Percentiles rank a stretch among this genome's conserved stretches.
phyloP scores from a whole-genome alignment of 2,113 vertebrate genomes.

The Antechinus stuartii region DNA sequence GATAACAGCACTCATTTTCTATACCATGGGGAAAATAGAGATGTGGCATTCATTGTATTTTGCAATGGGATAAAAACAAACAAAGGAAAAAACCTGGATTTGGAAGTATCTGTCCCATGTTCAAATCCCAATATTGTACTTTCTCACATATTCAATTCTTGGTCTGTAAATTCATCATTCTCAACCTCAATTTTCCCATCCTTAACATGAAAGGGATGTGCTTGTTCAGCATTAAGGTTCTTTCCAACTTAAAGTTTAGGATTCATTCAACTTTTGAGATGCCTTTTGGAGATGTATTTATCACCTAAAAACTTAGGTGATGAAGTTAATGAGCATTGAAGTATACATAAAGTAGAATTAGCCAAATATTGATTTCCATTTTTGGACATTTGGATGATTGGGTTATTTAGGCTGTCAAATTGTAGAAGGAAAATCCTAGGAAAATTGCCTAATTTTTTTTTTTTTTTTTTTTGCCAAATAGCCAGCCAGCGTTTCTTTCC shows the following conservation, averaged over 20 bases:
- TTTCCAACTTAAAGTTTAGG: not conserved
- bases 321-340: slow-evolving; percentile 34
- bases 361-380: not conserved
- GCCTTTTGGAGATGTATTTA: not conserved
- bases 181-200: not conserved
- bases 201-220: not conserved
- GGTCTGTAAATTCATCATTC: not conserved
- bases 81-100: not conserved
- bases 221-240: not conserved
- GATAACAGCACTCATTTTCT: not conserved
- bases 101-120: not conserved
- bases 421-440: slow-evolving; percentile 32
- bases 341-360: slow-evolving; percentile 17
- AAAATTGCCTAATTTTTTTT: slow-evolving; percentile 55
- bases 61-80: not conserved
- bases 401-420: slow-evolving; percentile 20
- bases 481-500: slow-evolving; percentile 60
- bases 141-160: not conserved
- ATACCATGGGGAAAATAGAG: not conserved
- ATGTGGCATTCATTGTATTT: not conserved
- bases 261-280: not conserved
- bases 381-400: slow-evolving; percentile 12
- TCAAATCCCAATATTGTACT: not conserved
- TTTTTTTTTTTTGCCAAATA: slow-evolving; percentile 32
- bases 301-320: not conserved